Conservation (phyloP, 37 sponge, comb jelly and placozoan species). For the Lycopodina hypogea region DNA sequence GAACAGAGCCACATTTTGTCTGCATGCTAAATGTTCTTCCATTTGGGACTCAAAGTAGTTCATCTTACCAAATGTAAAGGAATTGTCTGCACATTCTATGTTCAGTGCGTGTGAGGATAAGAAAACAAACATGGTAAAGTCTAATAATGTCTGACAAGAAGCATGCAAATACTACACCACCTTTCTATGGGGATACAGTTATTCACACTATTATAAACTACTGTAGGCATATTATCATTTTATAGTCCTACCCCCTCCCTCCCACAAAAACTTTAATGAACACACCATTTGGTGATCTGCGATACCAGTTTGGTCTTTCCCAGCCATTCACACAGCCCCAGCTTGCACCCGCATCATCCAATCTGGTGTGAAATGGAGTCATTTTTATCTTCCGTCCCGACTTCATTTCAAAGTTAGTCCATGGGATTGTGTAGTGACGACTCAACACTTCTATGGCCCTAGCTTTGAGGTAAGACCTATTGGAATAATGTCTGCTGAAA, state of each 20-base stretch:
- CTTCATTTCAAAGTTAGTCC: conserved; percentile 33
- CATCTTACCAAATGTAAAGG: conserved; percentile 57
- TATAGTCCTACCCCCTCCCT: too few relatives aligned
- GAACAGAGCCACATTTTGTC: conserved; percentile 71
- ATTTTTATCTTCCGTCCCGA: conserved; percentile 27
- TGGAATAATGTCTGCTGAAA: conserved; percentile 20
- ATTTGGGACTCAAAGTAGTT: conserved; percentile 58
- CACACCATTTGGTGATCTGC: too few relatives aligned
- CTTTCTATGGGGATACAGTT: too few relatives aligned
- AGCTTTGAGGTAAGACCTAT: conserved; percentile 24
- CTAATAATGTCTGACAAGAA: too few relatives aligned
- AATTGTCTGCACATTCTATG: conserved; percentile 26
- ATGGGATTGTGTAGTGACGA: conserved; percentile 32
- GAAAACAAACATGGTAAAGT: background rate
- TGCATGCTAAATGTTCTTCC: conserved; percentile 61
- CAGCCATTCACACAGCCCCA: conserved; percentile 59
- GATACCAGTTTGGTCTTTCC: conserved; percentile 84
- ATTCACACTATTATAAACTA: too few relatives aligned
- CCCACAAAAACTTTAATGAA: too few relatives aligned
- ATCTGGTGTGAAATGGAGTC: conserved; percentile 35
- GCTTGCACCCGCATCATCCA: conserved; percentile 45
- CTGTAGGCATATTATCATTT: too few relatives aligned
- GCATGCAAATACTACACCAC: too few relatives aligned
- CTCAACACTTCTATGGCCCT: conserved; percentile 29
- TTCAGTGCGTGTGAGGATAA: background rate